Percentiles rank a stretch among this genome's conserved stretches.
phyloP scores from a whole-genome alignment of 2,797 vertebrate species.

The Acrocephalus scirpaceus region DNA sequence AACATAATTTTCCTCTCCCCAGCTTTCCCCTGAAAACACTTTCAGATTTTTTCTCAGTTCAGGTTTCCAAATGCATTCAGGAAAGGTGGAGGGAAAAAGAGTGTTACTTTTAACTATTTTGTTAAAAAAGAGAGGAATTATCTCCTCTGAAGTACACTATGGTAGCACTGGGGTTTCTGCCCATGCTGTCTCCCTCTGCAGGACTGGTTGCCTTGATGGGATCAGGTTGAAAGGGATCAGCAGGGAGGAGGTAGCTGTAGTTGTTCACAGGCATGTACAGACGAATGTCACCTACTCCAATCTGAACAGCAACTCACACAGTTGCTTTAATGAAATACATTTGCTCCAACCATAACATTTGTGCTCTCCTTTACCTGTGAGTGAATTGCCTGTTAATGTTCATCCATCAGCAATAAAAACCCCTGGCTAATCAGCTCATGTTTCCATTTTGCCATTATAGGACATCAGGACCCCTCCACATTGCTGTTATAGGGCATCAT shows the following conservation, averaged over 20 bases:
- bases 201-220: background rate
- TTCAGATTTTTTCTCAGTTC: background rate
- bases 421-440: background rate
- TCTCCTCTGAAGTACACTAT: background rate
- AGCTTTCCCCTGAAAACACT: background rate
- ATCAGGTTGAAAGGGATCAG: background rate
- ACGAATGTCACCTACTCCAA: background rate
- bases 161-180: background rate
- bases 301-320: background rate
- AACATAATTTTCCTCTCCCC: background rate
- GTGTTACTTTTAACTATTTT: background rate
- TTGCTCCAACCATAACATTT: background rate
- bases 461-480: background rate
- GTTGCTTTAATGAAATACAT: background rate
- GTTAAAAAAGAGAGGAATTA: background rate
- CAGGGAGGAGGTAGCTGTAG: background rate
- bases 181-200: background rate
- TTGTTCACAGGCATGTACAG: background rate
- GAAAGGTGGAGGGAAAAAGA: rapidly evolving
- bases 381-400: background rate
- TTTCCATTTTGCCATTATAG: background rate
- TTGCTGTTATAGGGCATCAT: background rate
- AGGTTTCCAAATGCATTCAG: background rate
- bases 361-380: background rate
- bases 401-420: background rate